phyloP scores from a whole-genome alignment of 2,888 invertebrate genomes.

The Thymelicus acteon region DNA sequence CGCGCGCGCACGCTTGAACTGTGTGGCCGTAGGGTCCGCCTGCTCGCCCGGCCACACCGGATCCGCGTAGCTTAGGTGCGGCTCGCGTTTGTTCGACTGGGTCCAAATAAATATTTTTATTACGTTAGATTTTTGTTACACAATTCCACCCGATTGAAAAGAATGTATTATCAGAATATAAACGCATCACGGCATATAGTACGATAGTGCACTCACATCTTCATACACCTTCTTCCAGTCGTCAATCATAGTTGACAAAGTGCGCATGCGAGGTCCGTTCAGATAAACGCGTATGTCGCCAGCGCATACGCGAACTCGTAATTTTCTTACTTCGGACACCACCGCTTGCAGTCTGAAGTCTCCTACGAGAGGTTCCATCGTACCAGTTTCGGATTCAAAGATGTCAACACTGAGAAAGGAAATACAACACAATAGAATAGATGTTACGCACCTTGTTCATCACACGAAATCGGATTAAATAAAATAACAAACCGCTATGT shows the following conservation, averaged over 20 bases:
- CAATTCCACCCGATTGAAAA: too few species aligned
- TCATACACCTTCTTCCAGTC: conserved; percentile 59
- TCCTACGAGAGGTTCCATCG: conserved; percentile 62
- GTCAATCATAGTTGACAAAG: conserved; percentile 55
- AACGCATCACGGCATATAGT: too few species aligned
- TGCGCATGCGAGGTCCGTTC: conserved; percentile 61
- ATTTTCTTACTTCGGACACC: conserved; percentile 39
- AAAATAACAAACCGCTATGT: too few species aligned
- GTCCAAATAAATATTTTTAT: too few species aligned
- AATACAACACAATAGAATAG: too few species aligned
- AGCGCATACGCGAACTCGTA: conserved; percentile 51
- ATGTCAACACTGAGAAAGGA: conserved; percentile 67
- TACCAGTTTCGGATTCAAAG: conserved; percentile 65
- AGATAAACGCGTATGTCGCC: conserved; percentile 54
- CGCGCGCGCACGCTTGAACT: conserved; percentile 1
- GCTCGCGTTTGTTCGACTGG: neutral
- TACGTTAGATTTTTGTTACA: too few species aligned
- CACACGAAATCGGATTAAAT: too few species aligned
- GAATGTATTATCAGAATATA: too few species aligned
- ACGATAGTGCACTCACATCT: conserved; percentile 45
- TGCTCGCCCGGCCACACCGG: neutral
- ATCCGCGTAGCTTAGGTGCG: conserved; percentile 2
- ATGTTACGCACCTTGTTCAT: too few species aligned
- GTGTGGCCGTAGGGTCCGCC: neutral
- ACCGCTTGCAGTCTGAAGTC: conserved; percentile 57